Conservation (phyloP, 2,888 invertebrate genomes). For the Tinea semifulvella region DNA sequence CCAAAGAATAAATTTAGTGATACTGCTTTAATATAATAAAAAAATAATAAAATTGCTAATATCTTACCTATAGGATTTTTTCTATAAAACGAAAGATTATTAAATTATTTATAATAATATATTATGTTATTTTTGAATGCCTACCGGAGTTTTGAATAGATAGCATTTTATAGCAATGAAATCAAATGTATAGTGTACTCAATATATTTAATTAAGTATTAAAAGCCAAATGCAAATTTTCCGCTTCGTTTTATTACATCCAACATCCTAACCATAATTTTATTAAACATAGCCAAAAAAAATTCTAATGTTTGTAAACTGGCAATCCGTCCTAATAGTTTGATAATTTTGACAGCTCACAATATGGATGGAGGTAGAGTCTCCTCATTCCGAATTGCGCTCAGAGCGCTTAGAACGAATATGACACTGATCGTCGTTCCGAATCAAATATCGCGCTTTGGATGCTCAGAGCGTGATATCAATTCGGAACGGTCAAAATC, state of each 20-base stretch:
- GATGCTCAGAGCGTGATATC: too few relatives aligned
- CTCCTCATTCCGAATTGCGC: too few relatives aligned
- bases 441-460: too few relatives aligned
- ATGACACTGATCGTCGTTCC: too few relatives aligned
- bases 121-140: constrained; percentile 59
- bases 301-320: too few relatives aligned
- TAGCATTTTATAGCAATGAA: constrained; percentile 67
- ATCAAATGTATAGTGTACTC: constrained; percentile 66
- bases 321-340: too few relatives aligned
- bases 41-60: constrained; percentile 61
- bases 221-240: constrained; percentile 58
- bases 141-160: constrained; percentile 65
- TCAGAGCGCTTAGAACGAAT: too few relatives aligned
- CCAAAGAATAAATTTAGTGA: constrained; percentile 65
- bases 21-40: constrained; percentile 67
- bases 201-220: constrained; percentile 65
- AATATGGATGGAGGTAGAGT: too few relatives aligned
- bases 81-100: constrained; percentile 60
- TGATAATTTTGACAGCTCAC: too few relatives aligned
- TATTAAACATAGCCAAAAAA: too few relatives aligned
- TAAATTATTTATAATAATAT: constrained; percentile 56
- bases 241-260: constrained; percentile 32
- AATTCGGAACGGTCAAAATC: too few relatives aligned
- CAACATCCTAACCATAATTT: constrained; percentile 4
- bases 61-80: constrained; percentile 62